A percentile compares a stretch with the other conserved stretches of the same genome.
These are phyloP conservation scores for Actinia equina DNA, from an alignment of 64 coral and sea anemone species.

Conservation along the genomic window DNA sequence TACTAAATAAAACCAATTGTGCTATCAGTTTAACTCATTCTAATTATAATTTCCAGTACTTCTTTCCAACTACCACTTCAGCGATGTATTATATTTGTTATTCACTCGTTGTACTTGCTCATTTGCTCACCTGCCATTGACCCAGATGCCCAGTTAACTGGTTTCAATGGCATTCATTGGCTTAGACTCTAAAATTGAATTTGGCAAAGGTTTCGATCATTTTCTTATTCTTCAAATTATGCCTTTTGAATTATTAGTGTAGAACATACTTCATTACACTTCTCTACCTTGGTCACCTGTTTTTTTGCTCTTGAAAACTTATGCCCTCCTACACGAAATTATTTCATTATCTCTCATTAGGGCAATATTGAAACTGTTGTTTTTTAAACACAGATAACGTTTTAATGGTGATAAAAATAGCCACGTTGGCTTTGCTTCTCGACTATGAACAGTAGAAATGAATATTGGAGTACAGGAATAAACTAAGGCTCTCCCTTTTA, in stretches of 20 bases:
- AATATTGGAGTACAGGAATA: no score
- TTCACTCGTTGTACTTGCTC: neutral
- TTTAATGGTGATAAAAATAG: neutral
- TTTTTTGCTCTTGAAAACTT: neutral
- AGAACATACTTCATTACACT: neutral
- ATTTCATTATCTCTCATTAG: neutral
- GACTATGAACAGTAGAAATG: no score
- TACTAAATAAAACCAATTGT: neutral
- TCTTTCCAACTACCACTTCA: neutral
- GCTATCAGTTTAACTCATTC: neutral
- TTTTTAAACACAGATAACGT: neutral
- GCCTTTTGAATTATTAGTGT: neutral
- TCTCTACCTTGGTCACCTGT: neutral
- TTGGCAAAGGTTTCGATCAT: neutral
- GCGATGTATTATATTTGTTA: neutral
- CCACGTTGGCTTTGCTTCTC: no score
- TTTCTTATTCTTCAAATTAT: neutral
- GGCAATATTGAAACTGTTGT: neutral
- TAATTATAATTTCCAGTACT: neutral
- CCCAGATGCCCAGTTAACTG: neutral
- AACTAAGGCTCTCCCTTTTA: no score
- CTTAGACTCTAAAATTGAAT: neutral
- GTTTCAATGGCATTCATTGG: neutral
- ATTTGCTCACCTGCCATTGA: neutral
- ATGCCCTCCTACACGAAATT: neutral